A percentile compares a stretch with the other conserved stretches of the same genome.
Conservation (phyloP, 2,113 vertebrate genomes). For the Macroglossus sobrinus region DNA sequence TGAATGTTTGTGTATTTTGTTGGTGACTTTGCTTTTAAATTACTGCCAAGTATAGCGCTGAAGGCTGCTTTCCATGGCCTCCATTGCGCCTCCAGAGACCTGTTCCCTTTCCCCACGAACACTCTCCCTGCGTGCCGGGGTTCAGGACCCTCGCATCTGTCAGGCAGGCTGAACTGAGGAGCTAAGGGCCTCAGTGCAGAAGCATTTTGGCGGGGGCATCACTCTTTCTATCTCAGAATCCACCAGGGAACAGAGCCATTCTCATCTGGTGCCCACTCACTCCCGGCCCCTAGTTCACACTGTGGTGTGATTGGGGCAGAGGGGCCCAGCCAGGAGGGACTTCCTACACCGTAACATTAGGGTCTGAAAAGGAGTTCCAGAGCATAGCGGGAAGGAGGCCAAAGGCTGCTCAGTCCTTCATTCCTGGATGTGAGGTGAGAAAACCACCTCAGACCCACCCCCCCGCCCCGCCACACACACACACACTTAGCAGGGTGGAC, state of each 20-base stretch:
- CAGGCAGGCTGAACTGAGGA: neutral
- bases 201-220: neutral
- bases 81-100: fast-evolving
- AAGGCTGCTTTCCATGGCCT: neutral
- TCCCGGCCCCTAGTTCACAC: neutral
- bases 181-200: too few relatives aligned
- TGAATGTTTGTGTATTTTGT: neutral
- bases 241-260: neutral
- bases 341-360: neutral
- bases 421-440: neutral
- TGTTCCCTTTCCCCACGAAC: neutral
- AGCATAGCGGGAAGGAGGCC: neutral
- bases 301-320: too few relatives aligned
- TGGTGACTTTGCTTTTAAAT: neutral
- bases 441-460: neutral
- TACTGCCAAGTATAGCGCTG: neutral
- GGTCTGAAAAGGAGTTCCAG: neutral
- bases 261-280: too few relatives aligned
- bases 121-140: too few relatives aligned
- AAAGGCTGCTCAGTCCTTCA: neutral
- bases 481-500: neutral
- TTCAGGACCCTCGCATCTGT: neutral
- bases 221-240: neutral
- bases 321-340: too few relatives aligned
- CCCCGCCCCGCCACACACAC: too few relatives aligned